Evolutionary conservation across 1,140 invertebrate species (phyloP).

Genomic region (Pectinophora gossypiella): DNA sequence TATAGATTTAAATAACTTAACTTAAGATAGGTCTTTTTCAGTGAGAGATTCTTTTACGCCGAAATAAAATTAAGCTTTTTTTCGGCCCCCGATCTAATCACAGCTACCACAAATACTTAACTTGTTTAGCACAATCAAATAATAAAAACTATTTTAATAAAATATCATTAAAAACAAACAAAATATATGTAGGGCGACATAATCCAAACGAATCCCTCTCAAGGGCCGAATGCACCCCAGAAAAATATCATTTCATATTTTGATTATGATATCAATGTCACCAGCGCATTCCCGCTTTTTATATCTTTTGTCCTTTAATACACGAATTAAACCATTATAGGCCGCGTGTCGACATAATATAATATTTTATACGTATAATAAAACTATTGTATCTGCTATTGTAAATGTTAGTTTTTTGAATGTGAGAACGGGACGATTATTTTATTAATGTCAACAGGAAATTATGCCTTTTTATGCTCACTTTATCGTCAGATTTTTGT

Average conservation of each 20-base stretch:
- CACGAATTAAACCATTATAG: constrained; percentile 70
- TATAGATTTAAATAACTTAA: no score
- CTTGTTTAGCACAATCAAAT: no score
- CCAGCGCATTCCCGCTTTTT: constrained; percentile 43
- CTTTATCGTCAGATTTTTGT: no score
- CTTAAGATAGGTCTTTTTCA: no score
- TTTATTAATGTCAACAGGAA: not conserved
- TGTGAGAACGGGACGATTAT: constrained; percentile 15
- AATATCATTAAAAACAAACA: constrained; percentile 54
- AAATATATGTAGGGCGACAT: constrained; percentile 31
- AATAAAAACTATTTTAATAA: no score
- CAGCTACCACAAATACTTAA: no score
- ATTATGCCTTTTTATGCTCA: not conserved
- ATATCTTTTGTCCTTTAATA: constrained; percentile 63
- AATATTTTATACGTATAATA: constrained; percentile 58
- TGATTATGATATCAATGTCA: constrained; percentile 72
- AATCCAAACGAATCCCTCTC: constrained; percentile 43
- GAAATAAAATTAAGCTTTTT: no score
- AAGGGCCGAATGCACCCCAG: constrained; percentile 29
- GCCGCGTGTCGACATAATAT: constrained; percentile 63
- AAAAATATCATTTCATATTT: constrained; percentile 67
- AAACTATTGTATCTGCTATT: constrained; percentile 33
- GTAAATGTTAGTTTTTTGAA: constrained; percentile 41
- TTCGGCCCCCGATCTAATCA: no score
- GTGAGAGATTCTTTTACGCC: no score